Evolutionary conservation across 2,113 vertebrate genomes (phyloP), one percentile per base, ranked within the genome.

Genomic region (Cricetomys ansorgei): DNA sequence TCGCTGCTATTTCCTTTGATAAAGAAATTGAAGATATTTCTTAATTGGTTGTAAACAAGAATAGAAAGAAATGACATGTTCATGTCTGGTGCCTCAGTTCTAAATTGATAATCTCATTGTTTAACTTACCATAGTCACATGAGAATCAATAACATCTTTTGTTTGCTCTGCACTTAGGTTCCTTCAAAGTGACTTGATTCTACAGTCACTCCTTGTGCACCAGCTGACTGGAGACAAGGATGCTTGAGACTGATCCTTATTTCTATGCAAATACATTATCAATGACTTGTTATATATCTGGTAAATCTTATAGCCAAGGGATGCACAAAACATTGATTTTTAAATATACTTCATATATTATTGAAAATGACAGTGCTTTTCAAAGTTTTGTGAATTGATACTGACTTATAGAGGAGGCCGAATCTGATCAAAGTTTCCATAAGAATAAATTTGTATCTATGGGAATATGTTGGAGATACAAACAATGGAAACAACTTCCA

Each of bases 21-120:
- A 95, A 88, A 89, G 90, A 97, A 97, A 62, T 62, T 94, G 62
- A 97, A 97, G 94, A 96, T 92, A 95, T 97, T 91, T 94, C 98
- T 98, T 96, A 98, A 98, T 98, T 98, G 69, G 92, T 94, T 95
- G 53, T 92, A 89, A 88, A 94, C 62, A 96, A 59, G n/a, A 31
- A 97, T 94, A 69, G 64, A 62, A 73, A 80, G 29, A 53, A 95
- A 86, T 92, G 94, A 96, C 93, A 88, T 15, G 65, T 84, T 96
- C 55, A 93, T 57, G 88, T 96, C 67, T 94, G 80, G 92, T 97
- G 92, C 95, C 97, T 97, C 73, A 67, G 72, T 97, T 97, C 15
- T 95, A 92, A 97, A 40, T 73, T 21, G 10, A 81, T 97, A 6
- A 5, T 95, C 65, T 65, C 95, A 65, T 93, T 77, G 0, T 45